Evolutionary conservation across 2,113 vertebrate genomes (phyloP), one percentile per base, ranked within the genome.

Genomic region (Rutilus rutilus): DNA sequence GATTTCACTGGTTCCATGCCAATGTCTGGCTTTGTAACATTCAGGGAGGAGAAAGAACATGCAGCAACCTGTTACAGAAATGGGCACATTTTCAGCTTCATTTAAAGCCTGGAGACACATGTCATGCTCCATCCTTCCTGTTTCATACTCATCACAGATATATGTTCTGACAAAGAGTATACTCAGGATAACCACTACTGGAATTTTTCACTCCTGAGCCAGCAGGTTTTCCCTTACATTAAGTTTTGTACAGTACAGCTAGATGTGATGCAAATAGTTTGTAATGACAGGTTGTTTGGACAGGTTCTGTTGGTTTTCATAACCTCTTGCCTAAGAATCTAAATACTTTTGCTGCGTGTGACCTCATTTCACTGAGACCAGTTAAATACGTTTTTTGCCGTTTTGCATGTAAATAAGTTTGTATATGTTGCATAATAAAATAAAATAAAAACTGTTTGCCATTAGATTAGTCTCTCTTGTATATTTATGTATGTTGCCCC

Each of bases 91-190:
- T 94, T 93, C 91, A 92, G 87, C 83, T 79, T 1, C 5, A 69
- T 82, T 90, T 88, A 88, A 81, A 90, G 86, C 78, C 88, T 90
- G 91, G 92, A 93, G 91, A 93, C 81, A 45, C 59, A 42, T 91
- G 89, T 94, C 91, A 91, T 84, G 64, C 23, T 50, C 73, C 71
- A 23, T 85, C 47, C 83, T 94, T 95, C 92, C 93, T 93, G 87
- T 93, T 92, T 89, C 92, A 88, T 33, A 15, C 88, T 23, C n/a
- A 69, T 86, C 87, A 83, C 79, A 77, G 42, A 82, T 47, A 54
- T 78, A 57, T 78, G 74, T 85, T 84, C 21, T 7, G 36, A 57
- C 54, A 81, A 54, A 59, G 45, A 39, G 6, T 60, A 9, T 42
- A n/a, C 69, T 47, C 83, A 45, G 54, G 83, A 82, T 59, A 69